These are phyloP conservation scores for Hipposideros larvatus DNA, from an alignment of 2,797 vertebrate genomes.

Conservation along the genomic window DNA sequence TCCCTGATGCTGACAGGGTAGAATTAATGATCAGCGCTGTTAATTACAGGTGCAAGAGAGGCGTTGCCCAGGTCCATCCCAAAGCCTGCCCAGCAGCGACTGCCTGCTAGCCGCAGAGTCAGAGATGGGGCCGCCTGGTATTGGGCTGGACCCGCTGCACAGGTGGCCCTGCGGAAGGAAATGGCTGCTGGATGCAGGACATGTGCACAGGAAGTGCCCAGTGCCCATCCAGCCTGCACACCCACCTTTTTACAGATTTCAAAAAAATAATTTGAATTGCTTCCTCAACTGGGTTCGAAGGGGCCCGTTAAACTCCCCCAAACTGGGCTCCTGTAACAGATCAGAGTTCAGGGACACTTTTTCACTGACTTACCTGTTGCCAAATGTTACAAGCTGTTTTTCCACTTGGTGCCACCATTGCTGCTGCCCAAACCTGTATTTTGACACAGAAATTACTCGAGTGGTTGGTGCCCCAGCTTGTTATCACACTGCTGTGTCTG, in stretches of 20 bases:
- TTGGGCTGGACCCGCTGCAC: rapidly evolving
- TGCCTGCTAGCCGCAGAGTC: not conserved
- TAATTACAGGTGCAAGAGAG: not conserved
- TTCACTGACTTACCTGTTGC: not conserved
- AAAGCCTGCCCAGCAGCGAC: too few species aligned
- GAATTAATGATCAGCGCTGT: too few species aligned
- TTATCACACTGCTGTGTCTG: not conserved
- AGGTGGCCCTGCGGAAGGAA: not conserved
- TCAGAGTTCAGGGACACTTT: not conserved
- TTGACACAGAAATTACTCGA: rapidly evolving
- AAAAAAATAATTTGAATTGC: not conserved
- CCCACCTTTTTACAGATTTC: not conserved
- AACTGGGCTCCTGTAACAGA: not conserved
- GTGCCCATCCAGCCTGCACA: not conserved
- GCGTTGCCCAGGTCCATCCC: too few species aligned
- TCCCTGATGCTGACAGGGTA: too few species aligned
- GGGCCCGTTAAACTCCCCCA: not conserved
- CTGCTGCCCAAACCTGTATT: not conserved
- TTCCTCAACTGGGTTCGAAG: not conserved
- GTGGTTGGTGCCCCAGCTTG: not conserved
- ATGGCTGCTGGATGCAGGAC: not conserved
- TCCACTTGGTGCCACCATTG: rapidly evolving
- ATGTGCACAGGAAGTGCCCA: too few species aligned
- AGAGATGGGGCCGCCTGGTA: not conserved
- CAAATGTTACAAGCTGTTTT: rapidly evolving